A percentile compares a stretch with the other conserved stretches of the same genome.
These are phyloP conservation scores for Ictalurus punctatus DNA, from an alignment of 2,113 vertebrate species.

Conservation along the genomic window DNA sequence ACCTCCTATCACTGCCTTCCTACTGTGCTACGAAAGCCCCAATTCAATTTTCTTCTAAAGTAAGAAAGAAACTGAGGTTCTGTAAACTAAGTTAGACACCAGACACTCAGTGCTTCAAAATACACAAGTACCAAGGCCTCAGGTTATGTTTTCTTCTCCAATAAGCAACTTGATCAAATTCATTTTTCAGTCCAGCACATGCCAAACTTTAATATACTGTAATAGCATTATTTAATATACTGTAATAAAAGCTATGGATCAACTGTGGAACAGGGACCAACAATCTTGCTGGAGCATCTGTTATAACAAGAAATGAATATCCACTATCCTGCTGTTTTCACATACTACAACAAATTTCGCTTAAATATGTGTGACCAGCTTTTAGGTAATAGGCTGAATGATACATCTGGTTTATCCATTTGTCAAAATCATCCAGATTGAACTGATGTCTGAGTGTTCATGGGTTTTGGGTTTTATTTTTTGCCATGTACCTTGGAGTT, in stretches of 20 bases:
- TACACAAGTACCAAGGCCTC: neutral
- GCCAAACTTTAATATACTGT: neutral
- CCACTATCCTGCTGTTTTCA: neutral
- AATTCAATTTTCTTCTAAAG: slow-evolving; percentile 18
- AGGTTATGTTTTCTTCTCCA: slow-evolving; percentile 1
- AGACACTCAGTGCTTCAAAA: slow-evolving; percentile 10
- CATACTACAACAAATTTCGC: neutral
- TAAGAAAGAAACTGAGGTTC: neutral
- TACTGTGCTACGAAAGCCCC: neutral
- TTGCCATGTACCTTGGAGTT: too few species aligned
- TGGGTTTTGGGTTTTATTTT: neutral
- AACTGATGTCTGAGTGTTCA: neutral
- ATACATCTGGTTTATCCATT: neutral
- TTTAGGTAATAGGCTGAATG: neutral
- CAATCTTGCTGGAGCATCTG: neutral
- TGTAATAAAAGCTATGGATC: slow-evolving; percentile 29
- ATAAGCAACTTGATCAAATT: slow-evolving; percentile 35
- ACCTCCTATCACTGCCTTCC: neutral
- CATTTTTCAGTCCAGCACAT: slow-evolving; percentile 1
- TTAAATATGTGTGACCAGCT: neutral
- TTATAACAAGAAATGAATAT: slow-evolving; percentile 17
- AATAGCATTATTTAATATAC: slow-evolving; percentile 41
- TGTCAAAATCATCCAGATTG: neutral
- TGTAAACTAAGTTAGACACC: neutral
- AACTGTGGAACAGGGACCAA: slow-evolving; percentile 4